These are phyloP conservation scores for Anoplolepis gracilipes DNA, from an alignment of 1,140 invertebrate species.

Conservation along the genomic window DNA sequence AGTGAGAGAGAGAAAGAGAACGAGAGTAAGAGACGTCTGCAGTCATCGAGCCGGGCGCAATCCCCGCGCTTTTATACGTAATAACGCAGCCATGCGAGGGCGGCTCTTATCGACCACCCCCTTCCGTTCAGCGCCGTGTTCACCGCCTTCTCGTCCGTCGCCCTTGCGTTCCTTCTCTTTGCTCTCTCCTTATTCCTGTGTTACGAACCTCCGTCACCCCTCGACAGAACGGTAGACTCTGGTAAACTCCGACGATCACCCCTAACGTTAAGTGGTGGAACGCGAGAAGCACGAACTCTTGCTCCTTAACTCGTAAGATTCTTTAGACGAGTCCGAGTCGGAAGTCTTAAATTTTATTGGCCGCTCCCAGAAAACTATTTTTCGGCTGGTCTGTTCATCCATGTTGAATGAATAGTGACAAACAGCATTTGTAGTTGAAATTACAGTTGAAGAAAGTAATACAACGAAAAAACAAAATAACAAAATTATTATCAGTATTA, in stretches of 20 bases:
- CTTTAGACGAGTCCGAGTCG: conserved; percentile 10
- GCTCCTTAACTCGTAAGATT: conserved; percentile 37
- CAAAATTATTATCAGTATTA: not conserved
- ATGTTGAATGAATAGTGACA: not conserved
- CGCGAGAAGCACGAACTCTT: conserved; percentile 26
- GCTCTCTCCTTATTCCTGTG: conserved; percentile 9
- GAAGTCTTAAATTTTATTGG: conserved; percentile 64
- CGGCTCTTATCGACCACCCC: conserved; percentile 74
- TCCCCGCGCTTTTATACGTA: conserved; percentile 72
- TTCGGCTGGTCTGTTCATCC: not conserved
- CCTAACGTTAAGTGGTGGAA: conserved; percentile 56
- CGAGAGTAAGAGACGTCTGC: conserved; percentile 73
- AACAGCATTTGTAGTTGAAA: not conserved
- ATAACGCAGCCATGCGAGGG: conserved; percentile 74
- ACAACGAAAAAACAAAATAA: no score
- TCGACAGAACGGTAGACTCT: conserved; percentile 46
- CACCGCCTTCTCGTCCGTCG: conserved; percentile 57
- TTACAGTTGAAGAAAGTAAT: not conserved
- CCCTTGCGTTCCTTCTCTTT: conserved; percentile 25
- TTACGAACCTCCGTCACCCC: conserved; percentile 18
- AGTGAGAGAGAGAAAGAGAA: conserved; percentile 35
- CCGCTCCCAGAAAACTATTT: not conserved
- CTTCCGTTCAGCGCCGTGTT: conserved; percentile 62
- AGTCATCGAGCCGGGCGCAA: conserved; percentile 69
- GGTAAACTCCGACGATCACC: conserved; percentile 55